These are phyloP conservation scores for Podargus strigoides DNA, from an alignment of 2,797 vertebrate genomes.

Conservation along the genomic window DNA sequence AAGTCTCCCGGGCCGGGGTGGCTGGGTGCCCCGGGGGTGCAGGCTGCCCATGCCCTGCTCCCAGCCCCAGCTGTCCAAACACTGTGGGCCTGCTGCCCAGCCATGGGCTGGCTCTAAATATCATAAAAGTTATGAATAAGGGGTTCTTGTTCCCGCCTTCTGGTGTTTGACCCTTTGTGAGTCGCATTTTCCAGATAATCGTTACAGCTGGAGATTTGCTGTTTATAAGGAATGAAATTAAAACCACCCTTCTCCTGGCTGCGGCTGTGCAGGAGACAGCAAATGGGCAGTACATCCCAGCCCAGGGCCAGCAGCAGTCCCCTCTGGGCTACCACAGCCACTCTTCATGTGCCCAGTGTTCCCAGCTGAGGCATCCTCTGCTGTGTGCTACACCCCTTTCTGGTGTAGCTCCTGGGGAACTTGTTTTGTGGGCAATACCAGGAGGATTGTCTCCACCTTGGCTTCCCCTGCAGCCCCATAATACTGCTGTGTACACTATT, in stretches of 20 bases:
- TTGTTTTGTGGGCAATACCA: neutral
- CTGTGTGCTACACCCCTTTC: neutral
- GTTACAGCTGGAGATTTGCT: neutral
- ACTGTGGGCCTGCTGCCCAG: neutral
- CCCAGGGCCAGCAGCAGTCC: neutral
- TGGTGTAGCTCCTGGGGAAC: fast-evolving
- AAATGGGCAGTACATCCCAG: fast-evolving
- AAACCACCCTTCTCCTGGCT: fast-evolving
- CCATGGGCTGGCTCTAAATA: neutral
- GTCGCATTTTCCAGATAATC: neutral
- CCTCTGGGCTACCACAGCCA: neutral
- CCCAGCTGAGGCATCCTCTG: neutral
- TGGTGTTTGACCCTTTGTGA: neutral
- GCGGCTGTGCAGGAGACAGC: neutral
- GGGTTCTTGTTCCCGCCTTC: neutral
- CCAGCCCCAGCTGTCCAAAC: slow-evolving; percentile 26
- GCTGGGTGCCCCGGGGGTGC: fast-evolving
- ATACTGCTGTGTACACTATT: fast-evolving
- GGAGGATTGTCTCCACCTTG: neutral
- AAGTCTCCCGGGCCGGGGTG: neutral
- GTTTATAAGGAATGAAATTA: neutral
- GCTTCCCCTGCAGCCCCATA: neutral
- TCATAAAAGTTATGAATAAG: neutral
- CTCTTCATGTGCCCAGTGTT: neutral
- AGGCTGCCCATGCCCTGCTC: neutral